A percentile compares a stretch with the other conserved stretches of the same genome.
phyloP scores from a whole-genome alignment of 2,888 invertebrate species.

The Oscheius onirici region DNA sequence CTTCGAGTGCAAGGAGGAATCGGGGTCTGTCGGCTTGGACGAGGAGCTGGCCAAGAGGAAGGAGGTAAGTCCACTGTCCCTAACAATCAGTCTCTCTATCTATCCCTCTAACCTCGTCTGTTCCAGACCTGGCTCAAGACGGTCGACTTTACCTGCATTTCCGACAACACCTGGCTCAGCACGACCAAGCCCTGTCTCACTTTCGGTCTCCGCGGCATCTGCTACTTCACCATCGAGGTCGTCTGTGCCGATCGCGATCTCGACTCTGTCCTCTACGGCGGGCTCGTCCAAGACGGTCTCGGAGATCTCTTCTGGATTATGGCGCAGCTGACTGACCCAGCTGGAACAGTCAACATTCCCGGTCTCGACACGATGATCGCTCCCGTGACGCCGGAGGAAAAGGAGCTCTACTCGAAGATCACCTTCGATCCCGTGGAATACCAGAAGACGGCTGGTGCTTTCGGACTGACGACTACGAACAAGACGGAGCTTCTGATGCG shows the following conservation, averaged over 20 bases:
- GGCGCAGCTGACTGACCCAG: slow-evolving; percentile 83
- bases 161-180: slow-evolving; percentile 98
- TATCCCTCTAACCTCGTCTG: no score
- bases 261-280: slow-evolving; percentile 94
- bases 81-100: no score
- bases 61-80: no score
- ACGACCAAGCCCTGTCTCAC: slow-evolving; percentile 94
- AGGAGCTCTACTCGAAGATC: slow-evolving; percentile 81
- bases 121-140: slow-evolving; percentile 72
- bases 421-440: slow-evolving; percentile 73
- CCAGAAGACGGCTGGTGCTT: slow-evolving; percentile 76
- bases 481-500: slow-evolving; percentile 85
- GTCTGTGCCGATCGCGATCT: slow-evolving; percentile 84
- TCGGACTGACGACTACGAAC: slow-evolving; percentile 79
- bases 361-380: slow-evolving; percentile 85
- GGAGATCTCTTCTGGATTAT: slow-evolving; percentile 87
- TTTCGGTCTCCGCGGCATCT: slow-evolving; percentile 84
- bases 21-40: slow-evolving; percentile 93
- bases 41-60: slow-evolving; percentile 79
- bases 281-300: slow-evolving; percentile 88
- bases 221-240: slow-evolving; percentile 87
- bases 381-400: slow-evolving; percentile 74
- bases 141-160: slow-evolving; percentile 94
- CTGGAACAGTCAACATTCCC: slow-evolving; percentile 80
- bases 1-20: slow-evolving; percentile 98